Evolutionary conservation across 2,888 invertebrate species (phyloP), one percentile per base, ranked within the genome.

Genomic region (Coenonympha glycerion): DNA sequence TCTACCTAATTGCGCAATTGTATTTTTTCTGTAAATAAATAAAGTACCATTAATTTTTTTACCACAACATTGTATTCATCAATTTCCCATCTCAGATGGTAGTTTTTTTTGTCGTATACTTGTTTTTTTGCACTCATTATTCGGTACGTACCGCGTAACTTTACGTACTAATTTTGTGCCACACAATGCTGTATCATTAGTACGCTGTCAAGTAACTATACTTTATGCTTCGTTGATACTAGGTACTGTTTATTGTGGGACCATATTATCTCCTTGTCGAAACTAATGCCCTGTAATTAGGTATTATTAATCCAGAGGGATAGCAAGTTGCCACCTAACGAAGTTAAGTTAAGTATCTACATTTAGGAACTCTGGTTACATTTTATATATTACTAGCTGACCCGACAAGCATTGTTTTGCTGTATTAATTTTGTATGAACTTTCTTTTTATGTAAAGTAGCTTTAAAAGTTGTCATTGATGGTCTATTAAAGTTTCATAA

Each of bases 21-120:
- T 26, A 9, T 28, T 28, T 41, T 41, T 41, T 41, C n/a, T 8
- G 3, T 4, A 41, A 19, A 41, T 28, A 41, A 41, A 13, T 41
- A 28, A 41, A 11, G 28, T 30, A 41, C 18, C 41, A 41, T 41
- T 41, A 28, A 1, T 18, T 48, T 52, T 49, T 36, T 33, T 40
- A n/a, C 11, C 3, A 16, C 2, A n/a, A 5, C 40, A 45, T 52
- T 41, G 34, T 44, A 9, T 18, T n/a, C 22, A 21, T 40, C 24
- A 11, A 18, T 45, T 45, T 52, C 44, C 13, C 49, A 39, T 39
- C 41, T 40, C 18, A n/a, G 41, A 26, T 37, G 8, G 16, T 16
- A 3, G n/a, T 8, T 41, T 41, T 40, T 41, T 41, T 11, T n/a
- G 13, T 11, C n/a, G 13, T 30, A 30, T 13, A 11, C 41, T 41